Evolutionary conservation across 1,140 invertebrate species (phyloP).

Genomic region (Drosophila pandora): DNA sequence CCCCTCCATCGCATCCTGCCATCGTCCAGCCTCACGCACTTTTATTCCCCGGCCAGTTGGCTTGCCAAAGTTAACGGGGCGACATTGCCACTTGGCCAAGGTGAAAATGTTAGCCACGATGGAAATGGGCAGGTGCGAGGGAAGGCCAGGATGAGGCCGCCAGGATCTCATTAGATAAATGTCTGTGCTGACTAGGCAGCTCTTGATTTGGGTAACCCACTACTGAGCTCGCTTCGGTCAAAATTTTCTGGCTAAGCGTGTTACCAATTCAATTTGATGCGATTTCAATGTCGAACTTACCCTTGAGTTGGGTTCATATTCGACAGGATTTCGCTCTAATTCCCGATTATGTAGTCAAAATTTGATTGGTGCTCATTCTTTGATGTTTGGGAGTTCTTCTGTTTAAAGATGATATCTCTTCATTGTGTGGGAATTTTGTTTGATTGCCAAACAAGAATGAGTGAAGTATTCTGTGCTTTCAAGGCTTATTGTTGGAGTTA

Average conservation of each 20-base stretch:
- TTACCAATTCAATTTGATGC: constrained; percentile 36
- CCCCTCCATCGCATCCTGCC: no score
- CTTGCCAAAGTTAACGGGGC: constrained; percentile 6
- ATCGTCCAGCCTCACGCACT: not conserved
- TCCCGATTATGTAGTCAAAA: constrained; percentile 25
- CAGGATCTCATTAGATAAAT: constrained; percentile 54
- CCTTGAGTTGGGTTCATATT: constrained; percentile 16
- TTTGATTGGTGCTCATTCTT: constrained; percentile 19
- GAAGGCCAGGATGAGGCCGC: constrained; percentile 2
- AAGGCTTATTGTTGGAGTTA: not conserved
- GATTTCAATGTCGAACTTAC: constrained; percentile 20
- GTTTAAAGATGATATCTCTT: not conserved
- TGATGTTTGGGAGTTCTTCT: constrained; percentile 10
- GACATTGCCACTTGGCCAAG: constrained; percentile 26
- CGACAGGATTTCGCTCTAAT: constrained; percentile 14
- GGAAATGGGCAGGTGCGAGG: constrained; percentile 1
- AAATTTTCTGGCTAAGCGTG: constrained; percentile 14
- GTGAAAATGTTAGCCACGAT: constrained; percentile 3
- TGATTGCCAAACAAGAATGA: not conserved
- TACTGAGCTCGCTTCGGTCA: not conserved
- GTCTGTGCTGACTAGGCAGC: constrained; percentile 50
- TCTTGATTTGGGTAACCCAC: constrained; percentile 52
- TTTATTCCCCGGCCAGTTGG: constrained; percentile 2
- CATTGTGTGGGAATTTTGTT: not conserved
- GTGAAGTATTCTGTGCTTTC: not conserved